These are phyloP conservation scores for Phalanger gymnotis DNA, from an alignment of 2,797 vertebrate species.

Conservation along the genomic window DNA sequence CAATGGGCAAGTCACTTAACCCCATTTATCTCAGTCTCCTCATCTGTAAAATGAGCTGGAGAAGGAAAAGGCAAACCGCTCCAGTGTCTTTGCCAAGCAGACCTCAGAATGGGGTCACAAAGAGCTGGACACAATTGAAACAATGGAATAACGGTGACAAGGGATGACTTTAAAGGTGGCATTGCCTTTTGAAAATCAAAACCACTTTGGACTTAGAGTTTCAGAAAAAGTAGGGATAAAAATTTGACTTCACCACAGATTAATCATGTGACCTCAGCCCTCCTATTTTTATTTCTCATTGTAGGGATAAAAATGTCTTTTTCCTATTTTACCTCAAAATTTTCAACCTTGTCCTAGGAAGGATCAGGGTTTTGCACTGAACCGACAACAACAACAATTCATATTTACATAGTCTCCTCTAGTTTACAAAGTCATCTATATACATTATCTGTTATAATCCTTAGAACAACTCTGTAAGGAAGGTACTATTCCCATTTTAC, in stretches of 20 bases:
- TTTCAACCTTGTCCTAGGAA: background rate
- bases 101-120: background rate
- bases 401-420: background rate
- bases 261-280: background rate
- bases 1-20: background rate
- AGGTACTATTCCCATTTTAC: background rate
- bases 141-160: background rate
- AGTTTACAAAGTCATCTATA: background rate
- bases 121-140: background rate
- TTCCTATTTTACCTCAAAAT: background rate
- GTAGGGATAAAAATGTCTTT: background rate
- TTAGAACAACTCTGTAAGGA: background rate
- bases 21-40: background rate
- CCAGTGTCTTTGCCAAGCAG: background rate
- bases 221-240: background rate
- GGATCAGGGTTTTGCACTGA: background rate
- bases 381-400: background rate
- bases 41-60: background rate
- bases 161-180: background rate
- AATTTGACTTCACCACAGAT: background rate
- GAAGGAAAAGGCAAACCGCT: background rate
- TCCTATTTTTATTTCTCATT: background rate
- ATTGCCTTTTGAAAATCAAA: background rate
- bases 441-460: background rate
- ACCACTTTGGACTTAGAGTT: background rate